Conservation (phyloP, 1,140 invertebrate genomes). For the Cecropterus lyciades region DNA sequence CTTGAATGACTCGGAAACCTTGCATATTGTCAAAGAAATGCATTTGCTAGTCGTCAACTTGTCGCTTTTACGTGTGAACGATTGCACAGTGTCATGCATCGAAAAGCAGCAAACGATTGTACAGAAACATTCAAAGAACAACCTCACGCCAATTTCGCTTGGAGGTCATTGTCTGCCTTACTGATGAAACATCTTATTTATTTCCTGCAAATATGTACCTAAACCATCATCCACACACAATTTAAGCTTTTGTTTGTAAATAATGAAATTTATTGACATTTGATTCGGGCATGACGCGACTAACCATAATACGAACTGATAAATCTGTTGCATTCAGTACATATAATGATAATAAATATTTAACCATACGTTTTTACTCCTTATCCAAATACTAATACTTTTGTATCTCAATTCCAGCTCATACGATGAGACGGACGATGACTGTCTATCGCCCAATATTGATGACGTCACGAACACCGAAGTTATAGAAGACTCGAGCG, state of each 20-base stretch:
- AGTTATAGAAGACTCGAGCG: constrained; percentile 78
- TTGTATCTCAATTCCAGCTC: constrained; percentile 78
- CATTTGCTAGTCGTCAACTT: constrained; percentile 53
- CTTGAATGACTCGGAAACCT: constrained; percentile 40
- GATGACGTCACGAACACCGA: constrained; percentile 85
- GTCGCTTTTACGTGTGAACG: constrained; percentile 58
- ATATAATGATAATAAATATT: constrained; percentile 51
- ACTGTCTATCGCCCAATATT: constrained; percentile 86
- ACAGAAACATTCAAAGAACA: constrained; percentile 20
- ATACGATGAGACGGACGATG: constrained; percentile 87
- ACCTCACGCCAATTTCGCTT: constrained; percentile 32
- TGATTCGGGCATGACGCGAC: constrained; percentile 73
- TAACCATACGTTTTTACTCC: background rate
- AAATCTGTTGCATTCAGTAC: constrained; percentile 79
- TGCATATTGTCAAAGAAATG: constrained; percentile 44
- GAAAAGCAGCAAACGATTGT: constrained; percentile 33
- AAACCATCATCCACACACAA: constrained; percentile 41
- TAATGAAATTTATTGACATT: constrained; percentile 67
- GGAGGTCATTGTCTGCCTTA: constrained; percentile 74
- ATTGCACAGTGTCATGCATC: constrained; percentile 40
- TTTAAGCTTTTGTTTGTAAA: constrained; percentile 76
- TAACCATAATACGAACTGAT: constrained; percentile 64
- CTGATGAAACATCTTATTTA: constrained; percentile 76
- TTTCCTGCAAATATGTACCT: constrained; percentile 63
- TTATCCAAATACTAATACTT: background rate